Base-by-base conservation (phyloP, 2,888 invertebrate species). In the Nemapogon koenigi region DNA sequence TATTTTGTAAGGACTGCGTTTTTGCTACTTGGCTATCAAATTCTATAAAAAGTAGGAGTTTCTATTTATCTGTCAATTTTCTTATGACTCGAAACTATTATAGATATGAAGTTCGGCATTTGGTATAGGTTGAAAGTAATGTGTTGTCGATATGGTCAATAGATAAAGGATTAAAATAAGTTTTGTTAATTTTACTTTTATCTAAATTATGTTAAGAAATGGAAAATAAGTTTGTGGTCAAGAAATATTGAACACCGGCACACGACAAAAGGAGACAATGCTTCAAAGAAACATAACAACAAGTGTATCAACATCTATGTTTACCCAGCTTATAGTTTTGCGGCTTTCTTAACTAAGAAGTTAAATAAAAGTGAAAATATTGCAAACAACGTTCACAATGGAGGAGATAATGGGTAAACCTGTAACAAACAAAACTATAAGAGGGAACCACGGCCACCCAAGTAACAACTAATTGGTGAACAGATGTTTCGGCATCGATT, bases 281-380 rank as follows among this genome's bases (percentile, higher is more conserved):
- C 10, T 22, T 31, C 16, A 11, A 3, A n/a, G 16, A 31, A 31
- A n/a, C n/a, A 7, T 15, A 16, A 2, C 6, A n/a, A 4, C 22
- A 22, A 22, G 8, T 17, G 4, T 15, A 30, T 14, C 30, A 8
- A 13, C 3, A 16, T 15, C 16, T 3, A 11, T 31, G 31, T 31
- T 31, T 31, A 31, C 16, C n/a, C 31, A 31, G 31, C 31, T 31
- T 31, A 31, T 8, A n/a, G n/a, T n/a, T n/a, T n/a, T n/a, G n/a
- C n/a, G n/a, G n/a, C n/a, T n/a, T 14, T 13, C 16, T 31, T 16
- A 31, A 15, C 11, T 16, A 31, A 2, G 31, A 31, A 31, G 17
- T 16, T 16, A 15, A 31, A 31, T 31, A 10, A 31, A 31, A 31
- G 31, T 16, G 31, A 31, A 30, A 31, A 31, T 17, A 22, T 22